These are phyloP conservation scores for Cheiracanthium punctorium DNA, from an alignment of 2,888 invertebrate genomes.

Conservation along the genomic window DNA sequence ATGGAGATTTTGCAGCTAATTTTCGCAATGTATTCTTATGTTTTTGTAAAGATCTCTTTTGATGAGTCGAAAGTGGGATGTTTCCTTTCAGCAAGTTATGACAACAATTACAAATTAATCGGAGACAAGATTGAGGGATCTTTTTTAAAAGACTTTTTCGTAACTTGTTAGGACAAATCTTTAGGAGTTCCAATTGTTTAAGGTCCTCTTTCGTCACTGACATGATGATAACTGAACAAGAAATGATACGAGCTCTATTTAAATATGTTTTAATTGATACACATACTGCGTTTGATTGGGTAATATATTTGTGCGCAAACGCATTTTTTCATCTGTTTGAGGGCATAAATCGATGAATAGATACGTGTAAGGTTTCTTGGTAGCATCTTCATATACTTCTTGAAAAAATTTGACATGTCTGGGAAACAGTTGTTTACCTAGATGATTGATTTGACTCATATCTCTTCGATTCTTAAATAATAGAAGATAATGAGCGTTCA, in stretches of 20 bases:
- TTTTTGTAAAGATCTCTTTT: neutral
- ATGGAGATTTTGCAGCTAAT: neutral
- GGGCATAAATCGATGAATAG: conserved; percentile 35
- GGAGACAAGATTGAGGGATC: neutral
- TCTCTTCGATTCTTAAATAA: conserved; percentile 41
- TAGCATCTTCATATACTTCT: conserved; percentile 40
- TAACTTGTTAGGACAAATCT: neutral
- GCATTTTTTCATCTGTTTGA: conserved; percentile 14
- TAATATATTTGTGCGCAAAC: conserved; percentile 23
- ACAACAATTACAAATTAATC: neutral
- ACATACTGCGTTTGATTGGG: conserved; percentile 17
- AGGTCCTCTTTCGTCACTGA: neutral
- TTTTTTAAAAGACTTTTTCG: neutral
- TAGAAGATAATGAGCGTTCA: conserved; percentile 35
- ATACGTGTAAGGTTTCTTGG: conserved; percentile 19
- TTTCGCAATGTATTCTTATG: neutral
- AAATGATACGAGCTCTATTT: neutral
- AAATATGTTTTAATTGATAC: conserved; percentile 17
- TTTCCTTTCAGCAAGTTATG: neutral
- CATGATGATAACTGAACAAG: neutral
- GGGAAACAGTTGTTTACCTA: conserved; percentile 34
- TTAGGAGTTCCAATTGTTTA: neutral
- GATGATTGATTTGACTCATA: conserved; percentile 22
- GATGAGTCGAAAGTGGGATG: neutral
- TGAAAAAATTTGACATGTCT: neutral